phyloP scores from a whole-genome alignment of 2,797 vertebrate genomes.

The Dendrocincla tyrannina region DNA sequence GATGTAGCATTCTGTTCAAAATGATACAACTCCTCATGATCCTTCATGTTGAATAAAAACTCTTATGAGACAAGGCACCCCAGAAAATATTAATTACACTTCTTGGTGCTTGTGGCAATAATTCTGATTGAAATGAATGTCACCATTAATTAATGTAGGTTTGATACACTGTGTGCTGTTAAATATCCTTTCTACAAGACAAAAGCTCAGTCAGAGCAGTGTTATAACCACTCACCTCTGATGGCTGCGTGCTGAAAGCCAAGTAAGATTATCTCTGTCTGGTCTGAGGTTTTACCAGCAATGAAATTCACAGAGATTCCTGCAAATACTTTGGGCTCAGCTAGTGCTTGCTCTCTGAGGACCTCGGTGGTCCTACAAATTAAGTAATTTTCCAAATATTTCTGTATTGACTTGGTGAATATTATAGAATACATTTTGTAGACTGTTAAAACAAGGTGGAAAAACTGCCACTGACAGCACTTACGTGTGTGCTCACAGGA shows the following conservation, averaged over 20 bases:
- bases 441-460: not conserved
- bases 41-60: not conserved
- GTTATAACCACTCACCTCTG: not conserved
- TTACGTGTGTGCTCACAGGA: fast-evolving
- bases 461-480: not conserved
- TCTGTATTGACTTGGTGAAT: not conserved
- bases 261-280: not conserved
- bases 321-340: not conserved
- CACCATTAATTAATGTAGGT: slow-evolving; percentile 12
- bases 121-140: not conserved
- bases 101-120: slow-evolving; percentile 27
- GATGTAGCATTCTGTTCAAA: not conserved
- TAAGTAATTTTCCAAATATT: not conserved
- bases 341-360: not conserved
- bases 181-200: not conserved
- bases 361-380: not conserved
- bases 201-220: not conserved
- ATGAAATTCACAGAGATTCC: not conserved
- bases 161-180: not conserved
- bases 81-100: slow-evolving; percentile 35
- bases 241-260: not conserved
- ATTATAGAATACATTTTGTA: not conserved
- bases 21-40: not conserved
- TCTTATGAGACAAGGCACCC: not conserved
- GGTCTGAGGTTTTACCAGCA: not conserved